Evolutionary conservation across 1,140 invertebrate genomes (phyloP), one percentile per base, ranked within the genome.

Genomic region (Hyles vespertilio): DNA sequence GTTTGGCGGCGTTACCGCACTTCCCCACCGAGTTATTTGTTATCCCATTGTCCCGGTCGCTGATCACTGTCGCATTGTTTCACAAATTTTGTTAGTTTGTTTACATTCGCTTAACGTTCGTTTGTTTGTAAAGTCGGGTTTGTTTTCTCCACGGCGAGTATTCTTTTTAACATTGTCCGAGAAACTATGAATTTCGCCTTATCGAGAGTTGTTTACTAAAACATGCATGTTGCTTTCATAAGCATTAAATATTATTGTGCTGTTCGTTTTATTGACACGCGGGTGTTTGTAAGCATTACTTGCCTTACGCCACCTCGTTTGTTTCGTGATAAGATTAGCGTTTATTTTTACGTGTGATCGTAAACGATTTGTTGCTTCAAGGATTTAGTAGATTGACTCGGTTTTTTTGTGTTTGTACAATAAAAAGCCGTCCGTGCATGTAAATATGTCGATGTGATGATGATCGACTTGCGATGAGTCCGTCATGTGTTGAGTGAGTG

Each of bases 51-150:
- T 88, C 59, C 70, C 63, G 70, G 56, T 66, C 68, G 71, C 63
- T 72, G 74, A 79, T 82, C 79, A 78, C 72, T 74, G 79, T 74
- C 67, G 67, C 70, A 85, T 85, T 88, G 81, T 85, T 72, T 80
- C 74, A 61, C 59, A 58, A 68, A 72, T 82, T 79, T 48, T 83
- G 36, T 40, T 40, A 40, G 3, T 40, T 40, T 84, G 80, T 81
- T 86, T 86, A 80, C 74, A 71, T 72, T 73, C 67, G 65, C 68
- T 78, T 68, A 69, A 75, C 77, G 68, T 68, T 70, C 69, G 72
- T 78, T 79, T 79, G 72, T 78, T 79, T 75, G 65, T 69, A 60
- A 67, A 70, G 57, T 68, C 64, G 49, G 58, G 62, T 80, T 73
- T 76, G 64, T 76, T 40, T 40, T 78, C 73, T 69, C 63, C 62